Evolutionary conservation across 2,797 vertebrate species (phyloP), one percentile per base, ranked within the genome.

Genomic region (Falco biarmicus): DNA sequence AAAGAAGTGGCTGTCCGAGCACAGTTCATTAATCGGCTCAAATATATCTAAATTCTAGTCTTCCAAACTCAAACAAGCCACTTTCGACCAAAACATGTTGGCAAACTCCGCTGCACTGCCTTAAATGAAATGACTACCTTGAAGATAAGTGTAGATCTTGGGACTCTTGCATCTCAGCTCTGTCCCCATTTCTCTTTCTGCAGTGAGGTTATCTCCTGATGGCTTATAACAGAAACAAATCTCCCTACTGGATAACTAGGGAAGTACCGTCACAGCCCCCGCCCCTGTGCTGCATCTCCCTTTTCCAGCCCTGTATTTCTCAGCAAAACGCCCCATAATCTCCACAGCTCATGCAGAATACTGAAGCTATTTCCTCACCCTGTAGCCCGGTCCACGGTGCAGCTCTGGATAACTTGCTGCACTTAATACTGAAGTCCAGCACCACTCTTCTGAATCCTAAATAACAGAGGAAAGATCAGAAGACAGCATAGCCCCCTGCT

Each of bases 11-110:
- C 16, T 75, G 32, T 66, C 31, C 1, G 64, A 91, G 45, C 56
- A 43, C 59, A 77, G 75, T 50, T 91, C 85, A 96, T 56, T 83
- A 83, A 85, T 82, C 71, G 71, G 37, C 43, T 93, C 56, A 83
- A 82, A 41, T 54, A 17, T 3, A 1, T 19, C 41, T 15, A 15
- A 15, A 43, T 15, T 43, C 41, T 16, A 43, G 54, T 54, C 80
- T 87, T 90, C 68, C 53, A 77, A 80, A 60, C 19, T 56, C 48
- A 56, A 95, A 83, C 10, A 56, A 80, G 28, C n/a, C 51, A 74
- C 43, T 88, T 90, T 61, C 75, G 57, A 81, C 69, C 65, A 94
- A 81, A 92, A 89, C 68, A 45, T 41, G 64, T 26, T 15, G 32
- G 47, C 75, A 57, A 39, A 25, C 56, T 87, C 50, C 25, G 76